Conservation (phyloP, 2,797 vertebrate species). For the Tamandua tetradactyla region DNA sequence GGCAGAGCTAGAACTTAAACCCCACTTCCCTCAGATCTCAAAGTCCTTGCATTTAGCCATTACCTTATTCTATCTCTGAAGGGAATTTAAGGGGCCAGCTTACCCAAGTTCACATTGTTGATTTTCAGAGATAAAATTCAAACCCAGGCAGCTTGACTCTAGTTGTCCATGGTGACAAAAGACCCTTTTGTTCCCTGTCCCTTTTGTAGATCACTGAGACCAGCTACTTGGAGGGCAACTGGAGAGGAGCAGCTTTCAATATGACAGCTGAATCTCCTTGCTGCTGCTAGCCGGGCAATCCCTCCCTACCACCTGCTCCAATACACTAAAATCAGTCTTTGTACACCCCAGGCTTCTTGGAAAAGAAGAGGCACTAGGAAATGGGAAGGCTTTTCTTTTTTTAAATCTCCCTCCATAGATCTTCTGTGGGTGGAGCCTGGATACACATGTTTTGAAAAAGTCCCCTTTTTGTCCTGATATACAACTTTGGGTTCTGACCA, state of each 20-base stretch:
- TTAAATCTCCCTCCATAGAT: neutral
- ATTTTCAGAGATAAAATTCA: constrained; percentile 62
- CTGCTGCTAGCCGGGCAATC: constrained; percentile 7
- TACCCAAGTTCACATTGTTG: constrained; percentile 14
- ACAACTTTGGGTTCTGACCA: constrained; percentile 10
- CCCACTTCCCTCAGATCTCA: constrained; percentile 36
- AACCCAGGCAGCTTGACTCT: constrained; percentile 45
- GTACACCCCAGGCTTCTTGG: constrained; percentile 7
- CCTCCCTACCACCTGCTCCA: constrained; percentile 66
- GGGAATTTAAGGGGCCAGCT: constrained; percentile 44
- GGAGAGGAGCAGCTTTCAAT: constrained; percentile 65
- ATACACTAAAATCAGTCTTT: constrained; percentile 64
- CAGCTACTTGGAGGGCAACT: constrained; percentile 48
- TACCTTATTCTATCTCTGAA: constrained; percentile 12
- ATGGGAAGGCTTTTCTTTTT: neutral
- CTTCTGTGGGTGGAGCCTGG: neutral
- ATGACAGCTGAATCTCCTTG: constrained; percentile 66
- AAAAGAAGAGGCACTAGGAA: neutral
- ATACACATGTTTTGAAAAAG: constrained; percentile 32
- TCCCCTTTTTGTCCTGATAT: neutral
- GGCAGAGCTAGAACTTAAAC: neutral
- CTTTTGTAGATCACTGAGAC: constrained; percentile 67
- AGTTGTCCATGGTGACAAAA: constrained; percentile 62
- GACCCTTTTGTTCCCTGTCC: neutral
- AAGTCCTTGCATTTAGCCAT: neutral